Percentiles rank a stretch among this genome's conserved stretches.
phyloP scores from a whole-genome alignment of 2,113 vertebrate species.

The Cyprinus carpio region DNA sequence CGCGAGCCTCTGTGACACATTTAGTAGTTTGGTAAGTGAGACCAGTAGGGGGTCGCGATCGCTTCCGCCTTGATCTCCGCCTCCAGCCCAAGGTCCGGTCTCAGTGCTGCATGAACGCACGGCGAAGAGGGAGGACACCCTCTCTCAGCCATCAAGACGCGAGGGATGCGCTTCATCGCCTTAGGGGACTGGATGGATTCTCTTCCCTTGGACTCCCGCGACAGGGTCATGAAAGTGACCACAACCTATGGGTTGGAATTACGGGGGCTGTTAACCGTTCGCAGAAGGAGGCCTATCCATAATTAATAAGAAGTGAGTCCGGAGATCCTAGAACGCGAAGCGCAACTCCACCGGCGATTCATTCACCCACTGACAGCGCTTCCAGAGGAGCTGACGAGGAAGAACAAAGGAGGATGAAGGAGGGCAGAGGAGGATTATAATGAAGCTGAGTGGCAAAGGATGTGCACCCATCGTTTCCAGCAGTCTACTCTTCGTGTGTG shows the following conservation, averaged over 20 bases:
- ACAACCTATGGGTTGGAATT: conserved; percentile 57
- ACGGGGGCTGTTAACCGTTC: conserved; percentile 57
- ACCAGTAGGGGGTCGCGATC: conserved; percentile 32
- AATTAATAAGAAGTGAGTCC: conserved; percentile 66
- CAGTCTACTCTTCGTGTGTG: conserved; percentile 90
- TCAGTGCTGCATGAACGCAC: conserved; percentile 39
- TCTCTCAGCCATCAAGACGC: conserved; percentile 39
- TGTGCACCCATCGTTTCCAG: conserved; percentile 91
- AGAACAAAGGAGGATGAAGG: conserved; percentile 85
- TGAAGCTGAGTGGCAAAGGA: conserved; percentile 95
- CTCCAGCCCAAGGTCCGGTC: conserved; percentile 11
- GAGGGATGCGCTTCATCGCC: conserved; percentile 53
- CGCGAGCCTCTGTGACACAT: not conserved
- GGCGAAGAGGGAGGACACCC: conserved; percentile 41
- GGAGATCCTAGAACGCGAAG: conserved; percentile 68
- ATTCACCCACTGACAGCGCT: conserved; percentile 73
- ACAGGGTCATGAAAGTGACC: conserved; percentile 64
- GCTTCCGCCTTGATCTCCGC: conserved; percentile 21
- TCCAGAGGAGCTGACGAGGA: conserved; percentile 77
- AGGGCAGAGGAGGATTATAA: conserved; percentile 88
- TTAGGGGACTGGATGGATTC: conserved; percentile 60
- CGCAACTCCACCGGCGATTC: conserved; percentile 71
- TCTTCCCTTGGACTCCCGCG: too few species aligned
- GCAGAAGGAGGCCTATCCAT: conserved; percentile 66
- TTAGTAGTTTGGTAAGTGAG: conserved; percentile 12